Percentiles rank a stretch among this genome's conserved stretches.
phyloP scores from a whole-genome alignment of 1,140 invertebrate genomes.

The Macrosteles quadrilineatus region DNA sequence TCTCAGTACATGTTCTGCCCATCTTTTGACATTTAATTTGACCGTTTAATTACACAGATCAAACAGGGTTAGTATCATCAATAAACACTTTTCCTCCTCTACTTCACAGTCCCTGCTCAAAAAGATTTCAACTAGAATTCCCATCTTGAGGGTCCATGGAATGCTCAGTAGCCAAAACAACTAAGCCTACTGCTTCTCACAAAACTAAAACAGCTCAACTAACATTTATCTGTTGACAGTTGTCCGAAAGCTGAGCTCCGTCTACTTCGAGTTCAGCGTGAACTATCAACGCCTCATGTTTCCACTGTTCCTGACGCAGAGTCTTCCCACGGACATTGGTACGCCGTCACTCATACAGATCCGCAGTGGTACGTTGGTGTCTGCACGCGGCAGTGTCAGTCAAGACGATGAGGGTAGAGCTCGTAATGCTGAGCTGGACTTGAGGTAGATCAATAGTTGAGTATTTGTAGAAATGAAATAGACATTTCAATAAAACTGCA shows the following conservation, averaged over 20 bases:
- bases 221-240: conserved; percentile 40
- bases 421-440: conserved; percentile 59
- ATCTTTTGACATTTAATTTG: too few species aligned
- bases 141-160: too few species aligned
- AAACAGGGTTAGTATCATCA: too few species aligned
- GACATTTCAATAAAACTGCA: too few species aligned
- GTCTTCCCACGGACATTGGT: conserved; percentile 56
- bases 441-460: conserved; percentile 52
- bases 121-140: too few species aligned
- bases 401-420: conserved; percentile 46
- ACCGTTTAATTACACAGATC: too few species aligned
- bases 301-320: conserved; percentile 52
- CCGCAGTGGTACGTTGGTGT: conserved; percentile 40
- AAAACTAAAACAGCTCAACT: too few species aligned
- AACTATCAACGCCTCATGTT: conserved; percentile 56
- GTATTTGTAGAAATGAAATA: neutral
- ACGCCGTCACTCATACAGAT: conserved; percentile 51
- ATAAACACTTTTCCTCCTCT: too few species aligned
- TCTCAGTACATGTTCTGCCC: too few species aligned
- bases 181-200: too few species aligned
- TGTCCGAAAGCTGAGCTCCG: conserved; percentile 49
- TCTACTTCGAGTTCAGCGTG: conserved; percentile 55
- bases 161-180: too few species aligned
- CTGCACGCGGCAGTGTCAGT: conserved; percentile 42
- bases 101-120: too few species aligned